Percentiles rank a stretch among this genome's conserved stretches.
phyloP scores from a whole-genome alignment of 2,797 vertebrate species.

The Schizopygopsis pylzovi region DNA sequence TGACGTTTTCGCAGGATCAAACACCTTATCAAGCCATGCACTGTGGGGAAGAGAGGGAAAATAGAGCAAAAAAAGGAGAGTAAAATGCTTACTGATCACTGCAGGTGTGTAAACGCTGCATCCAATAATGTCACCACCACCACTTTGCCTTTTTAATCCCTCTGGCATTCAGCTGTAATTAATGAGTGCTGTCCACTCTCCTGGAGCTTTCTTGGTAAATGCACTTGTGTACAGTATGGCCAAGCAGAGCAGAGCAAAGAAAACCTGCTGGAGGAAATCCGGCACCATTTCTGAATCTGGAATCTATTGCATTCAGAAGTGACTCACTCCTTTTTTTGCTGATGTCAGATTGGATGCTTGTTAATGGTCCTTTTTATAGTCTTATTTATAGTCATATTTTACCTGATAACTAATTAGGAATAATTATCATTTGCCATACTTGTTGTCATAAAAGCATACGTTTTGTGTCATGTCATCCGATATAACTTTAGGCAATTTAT shows the following conservation, averaged over 20 bases:
- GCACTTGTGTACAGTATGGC: neutral
- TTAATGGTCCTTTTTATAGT: neutral
- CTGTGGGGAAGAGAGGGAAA: conserved; percentile 39
- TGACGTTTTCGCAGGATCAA: conserved; percentile 79
- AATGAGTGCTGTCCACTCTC: conserved; percentile 61
- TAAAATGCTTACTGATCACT: conserved; percentile 73
- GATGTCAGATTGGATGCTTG: neutral
- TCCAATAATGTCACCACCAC: conserved; percentile 64
- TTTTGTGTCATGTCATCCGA: neutral
- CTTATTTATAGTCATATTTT: neutral
- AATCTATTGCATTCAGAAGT: conserved; percentile 5
- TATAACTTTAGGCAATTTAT: neutral
- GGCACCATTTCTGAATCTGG: neutral
- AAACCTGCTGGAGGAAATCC: neutral
- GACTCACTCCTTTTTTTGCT: neutral
- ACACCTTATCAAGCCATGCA: conserved; percentile 70
- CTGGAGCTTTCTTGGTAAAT: conserved; percentile 23
- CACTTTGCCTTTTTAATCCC: conserved; percentile 65
- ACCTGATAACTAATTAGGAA: neutral
- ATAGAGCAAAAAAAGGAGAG: conserved; percentile 40
- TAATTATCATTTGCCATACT: neutral
- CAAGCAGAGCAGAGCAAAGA: neutral
- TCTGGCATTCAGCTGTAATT: conserved; percentile 70
- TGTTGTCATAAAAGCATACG: neutral
- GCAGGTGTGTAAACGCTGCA: conserved; percentile 67